Percentiles rank a stretch among this genome's conserved stretches.
Conservation (phyloP, 2,888 invertebrate genomes). For the Muscina levida region DNA sequence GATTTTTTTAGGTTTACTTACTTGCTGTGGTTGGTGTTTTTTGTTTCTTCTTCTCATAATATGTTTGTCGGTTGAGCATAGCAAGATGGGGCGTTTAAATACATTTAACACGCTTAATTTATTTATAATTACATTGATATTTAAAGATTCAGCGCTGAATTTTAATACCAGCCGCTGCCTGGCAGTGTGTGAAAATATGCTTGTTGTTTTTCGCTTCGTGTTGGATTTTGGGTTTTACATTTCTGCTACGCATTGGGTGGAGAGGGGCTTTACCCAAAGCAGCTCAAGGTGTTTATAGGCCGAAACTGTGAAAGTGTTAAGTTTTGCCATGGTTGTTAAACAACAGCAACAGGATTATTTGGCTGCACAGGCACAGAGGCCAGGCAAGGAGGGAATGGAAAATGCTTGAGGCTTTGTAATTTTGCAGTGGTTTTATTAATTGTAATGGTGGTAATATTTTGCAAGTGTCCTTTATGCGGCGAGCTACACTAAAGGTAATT, state of each 20-base stretch:
- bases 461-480: background rate
- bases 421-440: constrained; percentile 14
- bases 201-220: background rate
- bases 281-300: constrained; percentile 61
- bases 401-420: background rate
- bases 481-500: too few relatives aligned
- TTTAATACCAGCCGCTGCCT: too few relatives aligned
- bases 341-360: constrained; percentile 3
- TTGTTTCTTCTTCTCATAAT: too few relatives aligned
- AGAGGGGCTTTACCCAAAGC: constrained; percentile 7
- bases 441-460: constrained; percentile 10
- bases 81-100: constrained; percentile 54
- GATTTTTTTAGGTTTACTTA: constrained; percentile 4
- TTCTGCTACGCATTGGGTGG: background rate
- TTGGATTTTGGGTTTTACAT: constrained; percentile 22
- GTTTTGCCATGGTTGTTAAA: constrained; percentile 50
- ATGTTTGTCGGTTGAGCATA: background rate
- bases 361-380: background rate
- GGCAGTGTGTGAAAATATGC: constrained; percentile 43
- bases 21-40: background rate
- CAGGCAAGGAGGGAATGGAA: background rate
- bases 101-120: constrained; percentile 66
- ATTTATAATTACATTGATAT: constrained; percentile 64
- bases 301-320: constrained; percentile 64
- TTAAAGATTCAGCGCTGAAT: constrained; percentile 50